A percentile compares a stretch with the other conserved stretches of the same genome.
These are phyloP conservation scores for Drosophila pseudotakahashii DNA, from an alignment of 2,888 invertebrate species.

Conservation along the genomic window DNA sequence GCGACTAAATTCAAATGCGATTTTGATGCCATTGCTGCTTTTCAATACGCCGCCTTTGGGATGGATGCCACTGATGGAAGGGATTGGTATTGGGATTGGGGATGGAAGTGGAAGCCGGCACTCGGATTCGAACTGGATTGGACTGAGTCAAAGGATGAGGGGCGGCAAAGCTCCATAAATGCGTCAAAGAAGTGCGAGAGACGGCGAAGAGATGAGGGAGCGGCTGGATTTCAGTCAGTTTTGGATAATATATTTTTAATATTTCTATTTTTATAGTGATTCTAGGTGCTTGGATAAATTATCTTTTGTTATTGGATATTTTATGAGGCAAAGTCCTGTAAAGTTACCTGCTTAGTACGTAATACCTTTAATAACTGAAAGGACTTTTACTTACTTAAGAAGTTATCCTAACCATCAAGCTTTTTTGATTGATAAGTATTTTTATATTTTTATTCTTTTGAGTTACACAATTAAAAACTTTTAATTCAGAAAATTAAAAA, in stretches of 20 bases:
- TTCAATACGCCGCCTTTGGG: constrained; percentile 72
- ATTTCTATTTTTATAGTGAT: too few relatives aligned
- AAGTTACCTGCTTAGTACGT: too few relatives aligned
- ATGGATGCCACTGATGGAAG: constrained; percentile 10
- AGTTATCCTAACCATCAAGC: too few relatives aligned
- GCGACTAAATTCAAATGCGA: constrained; percentile 79
- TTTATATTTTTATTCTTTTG: too few relatives aligned
- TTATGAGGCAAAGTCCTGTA: too few relatives aligned
- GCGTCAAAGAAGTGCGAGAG: constrained; percentile 43
- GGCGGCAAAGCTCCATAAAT: constrained; percentile 40
- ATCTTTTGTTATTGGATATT: too few relatives aligned
- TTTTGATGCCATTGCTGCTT: constrained; percentile 76
- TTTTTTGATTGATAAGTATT: too few relatives aligned
- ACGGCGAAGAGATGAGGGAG: constrained; percentile 5
- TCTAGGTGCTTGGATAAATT: too few relatives aligned
- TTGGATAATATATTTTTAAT: not conserved
- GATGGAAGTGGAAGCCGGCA: not conserved
- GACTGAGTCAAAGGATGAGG: constrained; percentile 10
- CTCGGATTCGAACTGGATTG: constrained; percentile 11
- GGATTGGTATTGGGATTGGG: not conserved
- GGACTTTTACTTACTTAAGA: too few relatives aligned
- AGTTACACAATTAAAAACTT: too few relatives aligned
- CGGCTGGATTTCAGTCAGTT: constrained; percentile 3
- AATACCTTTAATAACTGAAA: too few relatives aligned
- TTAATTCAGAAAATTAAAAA: too few relatives aligned